phyloP scores from a whole-genome alignment of 1,140 invertebrate species.

The Belonocnema kinseyi region DNA sequence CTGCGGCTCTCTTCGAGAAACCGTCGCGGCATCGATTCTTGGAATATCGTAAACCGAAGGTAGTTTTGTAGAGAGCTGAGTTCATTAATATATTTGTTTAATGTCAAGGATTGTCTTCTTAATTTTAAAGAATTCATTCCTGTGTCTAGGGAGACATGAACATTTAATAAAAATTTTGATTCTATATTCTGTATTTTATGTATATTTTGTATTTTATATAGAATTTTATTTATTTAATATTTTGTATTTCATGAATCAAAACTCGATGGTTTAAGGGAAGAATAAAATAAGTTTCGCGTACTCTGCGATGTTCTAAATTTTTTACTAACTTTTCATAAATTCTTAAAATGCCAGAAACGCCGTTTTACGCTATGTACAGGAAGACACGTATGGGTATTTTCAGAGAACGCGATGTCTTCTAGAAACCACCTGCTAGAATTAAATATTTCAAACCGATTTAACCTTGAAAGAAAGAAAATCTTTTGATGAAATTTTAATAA shows the following conservation, averaged over 20 bases:
- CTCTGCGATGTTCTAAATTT: neutral
- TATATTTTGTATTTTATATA: neutral
- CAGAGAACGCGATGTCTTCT: slow-evolving; percentile 22
- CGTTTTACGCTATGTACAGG: slow-evolving; percentile 27
- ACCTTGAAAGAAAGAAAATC: neutral
- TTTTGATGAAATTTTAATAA: neutral
- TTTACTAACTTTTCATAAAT: slow-evolving; percentile 18
- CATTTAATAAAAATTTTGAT: no score
- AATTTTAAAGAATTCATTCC: no score
- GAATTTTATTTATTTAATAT: no score
- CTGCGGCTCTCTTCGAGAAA: no score
- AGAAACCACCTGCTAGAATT: slow-evolving; percentile 25
- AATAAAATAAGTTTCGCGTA: slow-evolving; percentile 1
- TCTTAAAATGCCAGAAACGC: slow-evolving; percentile 8
- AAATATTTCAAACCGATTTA: slow-evolving; percentile 27
- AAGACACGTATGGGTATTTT: slow-evolving; percentile 27
- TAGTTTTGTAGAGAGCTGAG: no score
- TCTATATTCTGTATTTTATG: neutral
- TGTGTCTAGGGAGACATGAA: no score
- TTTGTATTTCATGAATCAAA: neutral
- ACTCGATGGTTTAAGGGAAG: neutral
- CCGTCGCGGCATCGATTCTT: no score
- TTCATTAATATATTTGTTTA: no score
- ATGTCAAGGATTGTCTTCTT: no score
- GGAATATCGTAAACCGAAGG: no score